Base-by-base conservation (phyloP, 2,888 invertebrate genomes). In the Ligdia adustata region DNA sequence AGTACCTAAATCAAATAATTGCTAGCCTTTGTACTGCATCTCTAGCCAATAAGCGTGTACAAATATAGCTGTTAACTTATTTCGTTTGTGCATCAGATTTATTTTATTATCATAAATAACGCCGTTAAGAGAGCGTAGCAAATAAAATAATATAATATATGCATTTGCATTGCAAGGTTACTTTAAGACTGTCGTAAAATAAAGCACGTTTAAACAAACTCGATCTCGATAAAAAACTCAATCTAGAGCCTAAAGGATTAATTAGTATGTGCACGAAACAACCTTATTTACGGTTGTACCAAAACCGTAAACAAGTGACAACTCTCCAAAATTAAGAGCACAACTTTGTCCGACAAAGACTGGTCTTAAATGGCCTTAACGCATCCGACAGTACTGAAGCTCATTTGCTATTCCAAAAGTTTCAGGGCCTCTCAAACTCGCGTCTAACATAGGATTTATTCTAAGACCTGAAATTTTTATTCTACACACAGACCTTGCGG, bases 401-500 rank as follows among this genome's bases (percentile, higher is more conserved):
- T 50, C 50, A 52, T 56, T 56, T 60, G 60, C 60, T 61, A 69
- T 69, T 62, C 67, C 54, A 41, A 55, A 67, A 64, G 59, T 67
- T 64, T 50, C 54, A 46, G 22, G 45, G 51, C 32, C 39, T 32
- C 15, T 11, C 28, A 38, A 44, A 28, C 35, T 33, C 39, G 42
- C 35, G 27, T 46, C 45, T 37, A 39, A 33, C 33, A 47, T 34
- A 35, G 57, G 56, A 57, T 58, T 63, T 59, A 52, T 44, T 44
- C 45, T 62, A 60, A 67, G 61, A 65, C 59, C 49, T 51, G 38
- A 55, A 57, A 60, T 62, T 69, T 69, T 69, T 67, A 70, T 69
- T 67, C 63, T 35, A 49, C 48, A 57, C 62, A 63, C 44, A 44
- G 12, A 50, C 41, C 55, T 46, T 60, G 50, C 52, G 52, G 62